Evolutionary conservation across 2,113 vertebrate species (phyloP).

Genomic region (Motacilla alba): DNA sequence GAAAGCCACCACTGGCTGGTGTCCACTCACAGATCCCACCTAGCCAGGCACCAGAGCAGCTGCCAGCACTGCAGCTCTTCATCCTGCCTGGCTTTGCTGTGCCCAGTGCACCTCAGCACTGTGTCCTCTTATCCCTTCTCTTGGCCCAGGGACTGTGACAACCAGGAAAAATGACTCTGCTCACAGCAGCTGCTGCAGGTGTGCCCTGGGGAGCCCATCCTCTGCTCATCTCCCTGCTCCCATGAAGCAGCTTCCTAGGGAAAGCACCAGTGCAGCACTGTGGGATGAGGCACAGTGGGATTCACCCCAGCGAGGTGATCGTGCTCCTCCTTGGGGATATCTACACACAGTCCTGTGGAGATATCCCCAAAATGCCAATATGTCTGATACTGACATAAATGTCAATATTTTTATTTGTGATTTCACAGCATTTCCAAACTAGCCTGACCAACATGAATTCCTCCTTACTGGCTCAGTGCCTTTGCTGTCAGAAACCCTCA

Average conservation of each 20-base stretch:
- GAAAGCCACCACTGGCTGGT: neutral
- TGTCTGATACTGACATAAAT: neutral
- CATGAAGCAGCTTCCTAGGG: neutral
- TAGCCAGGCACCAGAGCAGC: neutral
- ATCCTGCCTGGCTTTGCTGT: neutral
- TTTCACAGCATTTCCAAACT: neutral
- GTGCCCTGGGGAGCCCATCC: fast-evolving
- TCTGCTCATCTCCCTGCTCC: neutral
- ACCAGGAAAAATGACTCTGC: neutral
- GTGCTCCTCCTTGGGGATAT: neutral
- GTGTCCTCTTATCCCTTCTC: neutral
- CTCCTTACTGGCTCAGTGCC: neutral
- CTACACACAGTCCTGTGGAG: neutral
- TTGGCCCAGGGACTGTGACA: neutral
- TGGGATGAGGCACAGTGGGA: neutral
- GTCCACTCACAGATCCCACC: neutral
- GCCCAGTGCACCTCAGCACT: neutral
- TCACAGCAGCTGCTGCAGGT: neutral
- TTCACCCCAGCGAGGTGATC: neutral
- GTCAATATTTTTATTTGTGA: neutral
- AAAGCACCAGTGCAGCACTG: neutral
- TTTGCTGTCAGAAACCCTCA: neutral
- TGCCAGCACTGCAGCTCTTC: neutral
- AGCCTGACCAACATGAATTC: neutral
- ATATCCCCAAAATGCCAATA: no score